These are phyloP conservation scores for Hydra vulgaris DNA, from an alignment of 30 jellyfish, hydroid and myxozoan genomes.

Conservation along the genomic window DNA sequence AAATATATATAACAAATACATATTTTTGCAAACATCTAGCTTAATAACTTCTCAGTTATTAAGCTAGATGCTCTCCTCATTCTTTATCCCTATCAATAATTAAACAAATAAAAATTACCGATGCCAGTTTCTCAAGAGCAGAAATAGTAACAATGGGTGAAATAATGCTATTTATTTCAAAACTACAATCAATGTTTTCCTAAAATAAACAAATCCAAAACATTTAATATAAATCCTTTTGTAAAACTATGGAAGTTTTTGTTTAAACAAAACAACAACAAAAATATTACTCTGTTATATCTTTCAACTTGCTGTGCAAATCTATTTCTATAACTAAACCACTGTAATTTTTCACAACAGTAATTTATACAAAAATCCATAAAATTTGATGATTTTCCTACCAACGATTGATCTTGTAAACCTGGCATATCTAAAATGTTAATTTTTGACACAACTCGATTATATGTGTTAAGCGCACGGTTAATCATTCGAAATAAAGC, in stretches of 20 bases:
- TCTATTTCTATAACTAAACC: conserved; percentile 75
- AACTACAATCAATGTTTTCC: conserved; percentile 78
- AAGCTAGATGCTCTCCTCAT: too few relatives aligned
- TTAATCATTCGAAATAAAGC: conserved; percentile 70
- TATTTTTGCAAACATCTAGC: too few relatives aligned
- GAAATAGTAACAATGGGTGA: conserved; percentile 66
- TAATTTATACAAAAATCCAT: conserved; percentile 78
- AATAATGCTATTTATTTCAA: conserved; percentile 41
- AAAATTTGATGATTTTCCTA: conserved; percentile 49
- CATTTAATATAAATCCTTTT: background rate
- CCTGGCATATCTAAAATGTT: conserved; percentile 89
- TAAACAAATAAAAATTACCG: conserved; percentile 28
- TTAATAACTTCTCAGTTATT: too few relatives aligned
- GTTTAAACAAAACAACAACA: background rate
- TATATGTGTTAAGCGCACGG: conserved; percentile 58
- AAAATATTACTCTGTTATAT: conserved; percentile 56
- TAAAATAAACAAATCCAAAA: background rate
- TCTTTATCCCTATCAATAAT: too few relatives aligned
- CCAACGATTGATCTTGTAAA: conserved; percentile 59
- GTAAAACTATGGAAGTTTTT: too few relatives aligned
- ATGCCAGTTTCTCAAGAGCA: conserved; percentile 60
- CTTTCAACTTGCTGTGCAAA: conserved; percentile 71
- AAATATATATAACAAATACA: too few relatives aligned
- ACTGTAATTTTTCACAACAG: conserved; percentile 79
- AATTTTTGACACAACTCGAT: conserved; percentile 42